Base-by-base conservation (phyloP, 2,113 vertebrate species). In the Pimephales promelas region DNA sequence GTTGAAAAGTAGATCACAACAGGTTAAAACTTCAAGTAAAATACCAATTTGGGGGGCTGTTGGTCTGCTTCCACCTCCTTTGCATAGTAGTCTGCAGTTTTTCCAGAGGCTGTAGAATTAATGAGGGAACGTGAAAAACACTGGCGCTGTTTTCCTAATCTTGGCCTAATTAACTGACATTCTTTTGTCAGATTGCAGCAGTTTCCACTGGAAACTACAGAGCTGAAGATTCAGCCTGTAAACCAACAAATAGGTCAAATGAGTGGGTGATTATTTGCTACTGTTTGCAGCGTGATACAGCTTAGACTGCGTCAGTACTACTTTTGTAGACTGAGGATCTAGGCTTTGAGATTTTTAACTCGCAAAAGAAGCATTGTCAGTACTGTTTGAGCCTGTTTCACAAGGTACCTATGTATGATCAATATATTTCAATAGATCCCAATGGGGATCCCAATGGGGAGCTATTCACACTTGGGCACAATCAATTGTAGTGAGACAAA, bases 111-210 rank as follows among this genome's bases (percentile, higher is more conserved):
- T 77, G 45, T 61, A 81, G n/a, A 86, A 89, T 89, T 91, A 92
- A 92, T 89, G 83, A 89, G 85, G 84, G 78, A 71, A 84, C 89
- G 88, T 90, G 84, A 90, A 91, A n/a, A 52, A 81, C 83, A 83
- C 68, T 71, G 75, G 45, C 59, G 16, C 84, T 75, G 87, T 91
- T 86, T 88, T 85, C 77, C 86, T 84, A 64, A 77, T 90, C 84
- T 86, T 90, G 81, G 83, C 88, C 87, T 89, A 90, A 87, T 93
- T 92, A 90, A 84, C 86, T 84, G 81, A 83, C 86, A 83, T 80
- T 83, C 26, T 66, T 43, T 88, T 24, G 54, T 57, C 56, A 82
- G 79, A 80, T 83, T 76, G 81, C 72, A 75, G 54, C 76, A 66
- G 77, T 81, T 89, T 85, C 83, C 82, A 84, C 87, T 75, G 31